Percentiles rank a stretch among this genome's conserved stretches.
phyloP scores from a whole-genome alignment of 2,888 invertebrate species.

The Drosophila cyrtoloma region DNA sequence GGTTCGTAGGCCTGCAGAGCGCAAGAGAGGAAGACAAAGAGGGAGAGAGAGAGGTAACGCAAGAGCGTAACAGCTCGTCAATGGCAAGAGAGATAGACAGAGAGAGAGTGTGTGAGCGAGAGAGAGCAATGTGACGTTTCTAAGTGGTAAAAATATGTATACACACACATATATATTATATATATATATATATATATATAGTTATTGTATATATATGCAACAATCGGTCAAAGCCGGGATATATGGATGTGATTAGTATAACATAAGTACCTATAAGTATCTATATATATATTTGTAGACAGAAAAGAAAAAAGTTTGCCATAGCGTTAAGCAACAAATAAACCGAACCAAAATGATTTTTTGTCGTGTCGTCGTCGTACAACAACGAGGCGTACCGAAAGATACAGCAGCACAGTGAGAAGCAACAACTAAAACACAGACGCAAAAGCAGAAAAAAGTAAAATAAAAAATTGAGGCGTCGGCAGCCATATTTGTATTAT shows the following conservation, averaged over 20 bases:
- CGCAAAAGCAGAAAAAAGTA: conserved; percentile 30
- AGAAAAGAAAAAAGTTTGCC: conserved; percentile 41
- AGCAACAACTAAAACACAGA: conserved; percentile 66
- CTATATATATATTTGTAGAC: conserved; percentile 18
- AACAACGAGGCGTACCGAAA: conserved; percentile 63
- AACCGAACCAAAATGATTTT: conserved; percentile 33
- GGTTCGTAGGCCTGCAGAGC: conserved; percentile 11
- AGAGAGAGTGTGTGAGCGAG: not conserved
- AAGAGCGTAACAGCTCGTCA: conserved; percentile 17
- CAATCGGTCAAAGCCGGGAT: not conserved
- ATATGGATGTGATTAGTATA: not conserved
- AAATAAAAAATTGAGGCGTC: conserved; percentile 46
- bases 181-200: conserved; percentile 15
- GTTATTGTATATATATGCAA: not conserved
- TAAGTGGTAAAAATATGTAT: conserved; percentile 34
- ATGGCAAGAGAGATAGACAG: conserved; percentile 4
- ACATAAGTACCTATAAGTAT: conserved; percentile 22
- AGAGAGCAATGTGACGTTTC: conserved; percentile 10
- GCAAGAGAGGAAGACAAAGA: conserved; percentile 6
- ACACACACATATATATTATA: conserved; percentile 16
- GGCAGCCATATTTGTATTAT: conserved; percentile 51
- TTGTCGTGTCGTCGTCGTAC: conserved; percentile 42
- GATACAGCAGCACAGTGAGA: conserved; percentile 65
- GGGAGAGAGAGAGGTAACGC: conserved; percentile 8
- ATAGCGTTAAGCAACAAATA: conserved; percentile 30